phyloP scores from a whole-genome alignment of 2,797 vertebrate species.

The Monodelphis domestica region DNA sequence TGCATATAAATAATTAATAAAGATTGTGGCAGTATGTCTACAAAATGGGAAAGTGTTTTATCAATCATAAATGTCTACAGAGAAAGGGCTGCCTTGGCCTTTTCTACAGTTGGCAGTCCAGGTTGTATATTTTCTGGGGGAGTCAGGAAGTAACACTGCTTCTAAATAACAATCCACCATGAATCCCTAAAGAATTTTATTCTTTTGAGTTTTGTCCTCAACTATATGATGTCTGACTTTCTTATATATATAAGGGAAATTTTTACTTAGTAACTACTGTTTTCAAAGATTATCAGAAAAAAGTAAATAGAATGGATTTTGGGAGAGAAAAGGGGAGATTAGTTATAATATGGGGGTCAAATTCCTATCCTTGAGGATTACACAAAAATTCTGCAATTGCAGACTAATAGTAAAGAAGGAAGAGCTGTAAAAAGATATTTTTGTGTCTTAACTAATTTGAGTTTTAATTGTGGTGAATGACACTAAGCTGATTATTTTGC shows the following conservation, averaged over 20 bases:
- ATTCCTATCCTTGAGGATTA: not conserved
- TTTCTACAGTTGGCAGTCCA: not conserved
- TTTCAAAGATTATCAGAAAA: not conserved
- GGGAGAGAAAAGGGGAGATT: not conserved
- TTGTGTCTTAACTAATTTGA: not conserved
- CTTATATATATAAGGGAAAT: no score
- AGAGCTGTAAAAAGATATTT: not conserved
- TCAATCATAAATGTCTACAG: not conserved
- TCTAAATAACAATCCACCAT: not conserved
- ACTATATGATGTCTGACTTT: not conserved
- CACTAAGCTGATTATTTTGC: not conserved
- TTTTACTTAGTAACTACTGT: not conserved
- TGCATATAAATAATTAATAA: not conserved
- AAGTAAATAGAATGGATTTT: not conserved
- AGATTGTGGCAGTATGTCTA: not conserved
- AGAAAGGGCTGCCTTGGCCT: not conserved
- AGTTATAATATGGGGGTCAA: not conserved
- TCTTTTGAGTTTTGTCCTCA: not conserved
- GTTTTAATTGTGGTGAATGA: not conserved
- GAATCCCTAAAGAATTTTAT: not conserved
- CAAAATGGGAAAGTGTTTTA: not conserved
- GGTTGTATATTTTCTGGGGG: not conserved
- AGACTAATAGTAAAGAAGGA: not conserved
- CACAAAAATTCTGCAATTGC: not conserved
- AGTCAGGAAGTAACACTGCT: not conserved